Evolutionary conservation across 2,113 vertebrate species (phyloP), one percentile per base, ranked within the genome.

Genomic region (Oncorhynchus mykiss): DNA sequence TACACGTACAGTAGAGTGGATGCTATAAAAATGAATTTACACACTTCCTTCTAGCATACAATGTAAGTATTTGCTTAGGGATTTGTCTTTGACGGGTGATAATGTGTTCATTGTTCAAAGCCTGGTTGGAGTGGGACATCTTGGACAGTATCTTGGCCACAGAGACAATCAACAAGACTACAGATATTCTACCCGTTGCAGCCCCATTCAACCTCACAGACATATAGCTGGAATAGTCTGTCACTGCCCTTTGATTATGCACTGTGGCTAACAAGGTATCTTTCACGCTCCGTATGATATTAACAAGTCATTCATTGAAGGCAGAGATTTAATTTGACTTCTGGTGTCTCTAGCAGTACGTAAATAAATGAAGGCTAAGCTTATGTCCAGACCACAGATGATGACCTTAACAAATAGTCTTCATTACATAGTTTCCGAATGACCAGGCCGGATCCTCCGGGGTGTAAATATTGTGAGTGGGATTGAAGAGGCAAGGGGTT

Each of bases 241-340:
- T 78, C 71, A 72, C 18, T 74, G 72, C 72, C 18, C 79, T 86
- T 90, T 87, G 62, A 93, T 94, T 89, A 88, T 78, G 81, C 71
- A 49, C 45, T 34, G 78, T 82, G 78, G 87, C 89, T 89, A 93
- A 91, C 83, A 85, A 91, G 91, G 86, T 82, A 86, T 82, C 87
- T 78, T 88, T 87, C 88, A 89, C 0, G 80, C 85, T 83, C 86
- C 86, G 77, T 71, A 88, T 88, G 82, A 86, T 89, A 90, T 90
- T 93, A 93, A 93, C 81, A 60, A 88, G 80, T 89, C 87, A 88
- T 87, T 85, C 87, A 88, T 86, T 85, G 84, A 81, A 80, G 90
- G 79, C 4, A 86, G 82, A 87, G 85, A 93, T 94, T 89, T 93
- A 94, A 96, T 96, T 95, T 93, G 89, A 93, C 88, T 89, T 91